These are phyloP conservation scores for Aphaenogaster ashmeadi DNA, from an alignment of 1,140 invertebrate genomes.

Conservation along the genomic window DNA sequence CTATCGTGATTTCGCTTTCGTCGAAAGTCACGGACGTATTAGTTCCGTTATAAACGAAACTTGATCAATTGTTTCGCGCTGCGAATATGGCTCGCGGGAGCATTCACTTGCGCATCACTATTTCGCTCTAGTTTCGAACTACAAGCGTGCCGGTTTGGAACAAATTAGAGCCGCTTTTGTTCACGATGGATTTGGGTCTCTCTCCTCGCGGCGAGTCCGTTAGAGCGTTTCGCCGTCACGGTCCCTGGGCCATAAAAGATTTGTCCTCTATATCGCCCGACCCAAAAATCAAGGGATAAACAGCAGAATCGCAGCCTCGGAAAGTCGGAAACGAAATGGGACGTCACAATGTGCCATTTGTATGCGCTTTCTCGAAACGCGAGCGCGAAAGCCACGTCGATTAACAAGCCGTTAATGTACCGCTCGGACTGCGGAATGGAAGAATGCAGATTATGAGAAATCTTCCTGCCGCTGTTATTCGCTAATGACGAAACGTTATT, in stretches of 20 bases:
- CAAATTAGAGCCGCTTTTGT: slow-evolving; percentile 69
- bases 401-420: slow-evolving; percentile 49
- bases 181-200: slow-evolving; percentile 65
- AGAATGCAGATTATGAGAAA: slow-evolving; percentile 28
- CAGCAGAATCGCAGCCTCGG: slow-evolving; percentile 13
- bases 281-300: slow-evolving; percentile 55
- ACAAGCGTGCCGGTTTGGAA: slow-evolving; percentile 53
- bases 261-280: slow-evolving; percentile 60
- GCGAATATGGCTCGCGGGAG: background rate
- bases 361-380: slow-evolving; percentile 62
- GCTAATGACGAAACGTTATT: slow-evolving; percentile 43
- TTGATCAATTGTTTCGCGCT: slow-evolving; percentile 39
- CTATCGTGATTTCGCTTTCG: slow-evolving; percentile 55
- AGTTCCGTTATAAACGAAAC: slow-evolving; percentile 15
- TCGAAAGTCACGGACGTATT: slow-evolving; percentile 56
- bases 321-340: slow-evolving; percentile 22
- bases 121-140: slow-evolving; percentile 66
- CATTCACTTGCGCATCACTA: slow-evolving; percentile 47
- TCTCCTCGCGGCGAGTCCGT: slow-evolving; percentile 43
- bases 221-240: slow-evolving; percentile 74
- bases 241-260: slow-evolving; percentile 67
- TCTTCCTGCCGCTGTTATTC: slow-evolving; percentile 38
- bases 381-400: slow-evolving; percentile 50
- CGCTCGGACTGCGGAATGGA: background rate
- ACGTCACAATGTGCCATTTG: slow-evolving; percentile 50